Conservation (phyloP, 1,140 invertebrate genomes). For the Drosophila seguyi region DNA sequence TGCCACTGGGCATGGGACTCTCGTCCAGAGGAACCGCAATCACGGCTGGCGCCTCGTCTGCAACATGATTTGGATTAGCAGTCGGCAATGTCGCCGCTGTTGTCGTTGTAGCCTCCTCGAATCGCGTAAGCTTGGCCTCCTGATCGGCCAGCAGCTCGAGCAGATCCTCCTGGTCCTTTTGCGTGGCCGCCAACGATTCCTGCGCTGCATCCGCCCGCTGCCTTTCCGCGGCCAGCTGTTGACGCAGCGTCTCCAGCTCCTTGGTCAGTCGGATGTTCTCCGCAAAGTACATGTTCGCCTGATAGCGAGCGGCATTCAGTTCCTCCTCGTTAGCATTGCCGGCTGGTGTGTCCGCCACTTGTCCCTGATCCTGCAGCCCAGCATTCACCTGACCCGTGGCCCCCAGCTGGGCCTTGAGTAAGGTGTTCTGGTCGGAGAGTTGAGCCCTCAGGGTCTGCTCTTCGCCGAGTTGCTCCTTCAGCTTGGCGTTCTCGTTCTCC, state of each 20-base stretch:
- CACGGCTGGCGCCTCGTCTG: slow-evolving; percentile 3
- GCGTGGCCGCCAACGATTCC: slow-evolving; percentile 88
- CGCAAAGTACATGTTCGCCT: slow-evolving; percentile 78
- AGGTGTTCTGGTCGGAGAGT: slow-evolving; percentile 94
- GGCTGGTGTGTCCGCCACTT: not conserved
- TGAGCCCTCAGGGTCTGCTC: slow-evolving; percentile 90
- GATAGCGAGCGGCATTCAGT: slow-evolving; percentile 69
- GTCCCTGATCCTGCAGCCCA: not conserved
- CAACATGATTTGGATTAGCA: not conserved
- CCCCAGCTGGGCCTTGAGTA: slow-evolving; percentile 91
- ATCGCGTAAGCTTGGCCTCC: slow-evolving; percentile 80
- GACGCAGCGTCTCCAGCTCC: slow-evolving; percentile 80
- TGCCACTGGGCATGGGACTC: slow-evolving; percentile 11
- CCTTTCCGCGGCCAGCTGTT: slow-evolving; percentile 60
- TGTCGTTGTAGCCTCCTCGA: slow-evolving; percentile 42
- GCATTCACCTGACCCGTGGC: slow-evolving; percentile 35
- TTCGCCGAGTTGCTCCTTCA: slow-evolving; percentile 89
- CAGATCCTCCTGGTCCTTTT: slow-evolving; percentile 96
- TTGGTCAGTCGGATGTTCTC: slow-evolving; percentile 83
- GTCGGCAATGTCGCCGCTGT: slow-evolving; percentile 9
- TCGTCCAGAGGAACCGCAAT: not conserved
- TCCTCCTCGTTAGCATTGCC: slow-evolving; percentile 55
- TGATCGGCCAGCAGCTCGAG: slow-evolving; percentile 93
- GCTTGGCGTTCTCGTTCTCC: slow-evolving; percentile 86
- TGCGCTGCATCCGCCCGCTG: slow-evolving; percentile 52